phyloP scores from a whole-genome alignment of 2,888 invertebrate genomes.

The Achlya flavicornis region DNA sequence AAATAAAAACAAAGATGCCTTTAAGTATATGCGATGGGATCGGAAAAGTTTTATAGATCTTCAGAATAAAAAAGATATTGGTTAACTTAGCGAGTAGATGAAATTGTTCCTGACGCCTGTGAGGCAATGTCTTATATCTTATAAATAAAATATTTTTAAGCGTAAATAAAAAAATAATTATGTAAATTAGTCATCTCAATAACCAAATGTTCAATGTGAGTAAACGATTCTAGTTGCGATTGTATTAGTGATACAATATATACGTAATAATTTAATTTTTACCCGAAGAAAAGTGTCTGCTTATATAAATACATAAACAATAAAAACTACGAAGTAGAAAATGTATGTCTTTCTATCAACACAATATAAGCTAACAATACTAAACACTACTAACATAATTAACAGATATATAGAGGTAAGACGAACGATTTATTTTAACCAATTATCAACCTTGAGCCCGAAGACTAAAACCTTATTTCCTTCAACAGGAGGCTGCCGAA shows the following conservation, averaged over 20 bases:
- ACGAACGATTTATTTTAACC: conserved; percentile 33
- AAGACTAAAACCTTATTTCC: conserved; percentile 1
- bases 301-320: conserved; percentile 79
- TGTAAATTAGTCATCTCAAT: conserved; percentile 77
- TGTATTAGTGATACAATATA: conserved; percentile 83
- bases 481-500: conserved; percentile 85
- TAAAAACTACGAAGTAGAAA: conserved; percentile 82
- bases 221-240: conserved; percentile 82
- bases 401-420: conserved; percentile 26
- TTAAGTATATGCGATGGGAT: conserved; percentile 78
- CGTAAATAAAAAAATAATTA: conserved; percentile 45
- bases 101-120: conserved; percentile 83
- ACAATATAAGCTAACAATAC: background rate
- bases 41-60: conserved; percentile 64
- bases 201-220: conserved; percentile 83
- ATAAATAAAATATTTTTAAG: conserved; percentile 68
- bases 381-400: conserved; percentile 10
- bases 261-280: conserved; percentile 84
- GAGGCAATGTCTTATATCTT: conserved; percentile 81
- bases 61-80: conserved; percentile 69
- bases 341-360: conserved; percentile 30
- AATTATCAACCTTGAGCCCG: background rate
- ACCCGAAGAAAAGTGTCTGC: conserved; percentile 81
- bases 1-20: conserved; percentile 38
- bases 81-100: conserved; percentile 80